Conservation (phyloP, 2,888 invertebrate genomes). For the Byasa hedistus region DNA sequence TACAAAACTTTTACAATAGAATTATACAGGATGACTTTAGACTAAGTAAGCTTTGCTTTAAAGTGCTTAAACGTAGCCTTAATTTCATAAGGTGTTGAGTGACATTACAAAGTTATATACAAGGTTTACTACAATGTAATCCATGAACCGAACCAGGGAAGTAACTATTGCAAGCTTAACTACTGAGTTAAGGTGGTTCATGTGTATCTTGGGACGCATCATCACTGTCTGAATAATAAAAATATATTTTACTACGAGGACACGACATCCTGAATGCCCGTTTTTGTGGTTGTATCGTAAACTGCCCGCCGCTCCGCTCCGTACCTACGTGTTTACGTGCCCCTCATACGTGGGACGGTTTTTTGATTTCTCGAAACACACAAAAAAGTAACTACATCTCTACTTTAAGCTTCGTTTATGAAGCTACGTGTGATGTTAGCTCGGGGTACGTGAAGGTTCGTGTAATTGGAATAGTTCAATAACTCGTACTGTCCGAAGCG, state of each 20-base stretch:
- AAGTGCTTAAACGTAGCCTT: too few relatives aligned
- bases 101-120: too few relatives aligned
- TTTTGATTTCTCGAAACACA: conserved; percentile 49
- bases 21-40: too few relatives aligned
- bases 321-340: conserved; percentile 44
- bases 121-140: too few relatives aligned
- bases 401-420: conserved; percentile 32
- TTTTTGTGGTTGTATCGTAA: conserved; percentile 47
- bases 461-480: too few relatives aligned
- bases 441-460: neutral
- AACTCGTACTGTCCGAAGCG: too few relatives aligned
- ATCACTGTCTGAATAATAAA: conserved; percentile 60
- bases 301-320: conserved; percentile 36
- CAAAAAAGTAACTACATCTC: conserved; percentile 10
- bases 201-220: conserved; percentile 31
- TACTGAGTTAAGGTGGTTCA: too few relatives aligned
- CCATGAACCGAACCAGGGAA: too few relatives aligned
- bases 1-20: too few relatives aligned
- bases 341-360: conserved; percentile 55
- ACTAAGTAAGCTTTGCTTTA: too few relatives aligned
- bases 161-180: too few relatives aligned
- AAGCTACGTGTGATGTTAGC: conserved; percentile 33
- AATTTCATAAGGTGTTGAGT: too few relatives aligned
- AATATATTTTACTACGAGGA: conserved; percentile 55
- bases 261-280: conserved; percentile 49